These are phyloP conservation scores for Masnerella sp. DNA, from an alignment of 2,888 invertebrate species.

Conservation along the genomic window DNA sequence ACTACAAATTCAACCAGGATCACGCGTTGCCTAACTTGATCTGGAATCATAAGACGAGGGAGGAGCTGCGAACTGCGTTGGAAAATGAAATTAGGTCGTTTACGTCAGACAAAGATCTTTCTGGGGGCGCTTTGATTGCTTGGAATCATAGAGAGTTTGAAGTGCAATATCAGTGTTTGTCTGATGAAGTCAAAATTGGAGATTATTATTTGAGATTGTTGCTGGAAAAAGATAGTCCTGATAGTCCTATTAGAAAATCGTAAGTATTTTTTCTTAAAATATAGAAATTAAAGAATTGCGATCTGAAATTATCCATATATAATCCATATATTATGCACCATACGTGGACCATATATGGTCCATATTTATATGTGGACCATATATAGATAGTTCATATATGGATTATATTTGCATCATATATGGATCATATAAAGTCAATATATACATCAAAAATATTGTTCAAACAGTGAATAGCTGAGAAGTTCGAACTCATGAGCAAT, in stretches of 20 bases:
- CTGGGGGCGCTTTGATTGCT: constrained; percentile 87
- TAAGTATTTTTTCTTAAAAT: constrained; percentile 79
- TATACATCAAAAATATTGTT: no score
- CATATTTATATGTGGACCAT: no score
- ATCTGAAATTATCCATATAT: no score
- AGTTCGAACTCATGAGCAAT: no score
- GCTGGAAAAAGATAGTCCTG: constrained; percentile 92
- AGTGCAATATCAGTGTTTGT: constrained; percentile 94
- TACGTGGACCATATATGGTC: no score
- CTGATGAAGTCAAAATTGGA: constrained; percentile 98
- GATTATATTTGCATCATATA: no score
- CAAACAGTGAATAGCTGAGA: no score
- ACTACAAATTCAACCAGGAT: constrained; percentile 95
- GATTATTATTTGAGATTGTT: constrained; percentile 97
- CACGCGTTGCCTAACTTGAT: constrained; percentile 97
- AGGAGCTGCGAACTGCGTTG: constrained; percentile 93
- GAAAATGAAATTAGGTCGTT: constrained; percentile 96
- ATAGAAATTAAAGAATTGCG: no score
- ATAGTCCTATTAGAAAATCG: constrained; percentile 93
- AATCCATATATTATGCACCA: no score
- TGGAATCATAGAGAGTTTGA: constrained; percentile 99
- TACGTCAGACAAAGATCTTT: constrained; percentile 92
- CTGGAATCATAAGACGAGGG: constrained; percentile 99
- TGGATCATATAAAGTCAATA: no score
- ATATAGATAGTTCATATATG: no score